Percentiles rank a stretch among this genome's conserved stretches.
These are phyloP conservation scores for Gambusia holbrooki DNA, from an alignment of 2,113 vertebrate genomes.

Conservation along the genomic window DNA sequence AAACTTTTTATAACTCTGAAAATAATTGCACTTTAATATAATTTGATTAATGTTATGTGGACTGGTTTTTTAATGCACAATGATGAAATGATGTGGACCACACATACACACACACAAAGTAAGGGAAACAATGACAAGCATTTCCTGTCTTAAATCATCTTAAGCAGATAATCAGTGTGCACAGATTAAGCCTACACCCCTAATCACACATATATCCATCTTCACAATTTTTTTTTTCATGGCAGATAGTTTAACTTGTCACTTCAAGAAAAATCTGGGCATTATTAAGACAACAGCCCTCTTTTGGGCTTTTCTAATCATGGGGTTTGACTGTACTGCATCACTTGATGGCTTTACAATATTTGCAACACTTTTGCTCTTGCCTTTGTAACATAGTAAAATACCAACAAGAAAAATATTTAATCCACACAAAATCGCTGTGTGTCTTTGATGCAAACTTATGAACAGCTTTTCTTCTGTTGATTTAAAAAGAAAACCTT, in stretches of 20 bases:
- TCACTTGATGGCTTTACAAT: neutral
- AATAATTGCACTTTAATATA: neutral
- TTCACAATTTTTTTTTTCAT: slow-evolving; percentile 7
- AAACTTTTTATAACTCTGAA: neutral
- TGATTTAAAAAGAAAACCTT: neutral
- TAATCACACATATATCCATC: slow-evolving; percentile 23
- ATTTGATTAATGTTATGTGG: neutral
- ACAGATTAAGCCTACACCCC: slow-evolving; percentile 20
- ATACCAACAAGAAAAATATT: neutral
- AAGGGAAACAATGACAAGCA: neutral
- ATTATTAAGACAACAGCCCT: slow-evolving; percentile 13
- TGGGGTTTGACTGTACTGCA: neutral
- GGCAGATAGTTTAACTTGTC: slow-evolving; percentile 33
- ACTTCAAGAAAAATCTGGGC: slow-evolving; percentile 27
- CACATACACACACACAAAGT: neutral
- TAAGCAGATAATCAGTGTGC: slow-evolving; percentile 8
- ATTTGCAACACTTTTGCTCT: neutral
- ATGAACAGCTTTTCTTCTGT: neutral
- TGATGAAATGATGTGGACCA: neutral
- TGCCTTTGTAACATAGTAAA: neutral
- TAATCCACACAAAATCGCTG: neutral
- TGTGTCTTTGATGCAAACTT: neutral
- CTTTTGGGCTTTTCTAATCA: neutral
- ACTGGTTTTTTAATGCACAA: neutral
- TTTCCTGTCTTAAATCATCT: slow-evolving; percentile 17